Percentiles rank a stretch among this genome's conserved stretches.
phyloP scores from a whole-genome alignment of 1,140 invertebrate genomes.

The Meloidogyne exigua region DNA sequence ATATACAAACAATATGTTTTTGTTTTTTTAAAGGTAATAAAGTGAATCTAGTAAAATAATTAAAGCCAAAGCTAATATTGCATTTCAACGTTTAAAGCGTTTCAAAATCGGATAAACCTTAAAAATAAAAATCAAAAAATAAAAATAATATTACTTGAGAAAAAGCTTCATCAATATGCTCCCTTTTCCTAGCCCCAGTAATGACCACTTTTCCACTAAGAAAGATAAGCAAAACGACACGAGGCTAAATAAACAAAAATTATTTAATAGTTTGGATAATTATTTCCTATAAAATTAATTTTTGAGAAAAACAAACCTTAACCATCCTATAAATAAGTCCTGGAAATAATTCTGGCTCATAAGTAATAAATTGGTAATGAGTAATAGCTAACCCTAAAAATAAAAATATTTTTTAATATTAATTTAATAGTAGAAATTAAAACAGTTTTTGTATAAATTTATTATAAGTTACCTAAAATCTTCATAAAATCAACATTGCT shows the following conservation, averaged over 20 bases:
- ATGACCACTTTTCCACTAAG: constrained; percentile 58
- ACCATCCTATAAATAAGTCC: constrained; percentile 99
- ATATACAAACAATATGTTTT: constrained; percentile 1
- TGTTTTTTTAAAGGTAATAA: not conserved
- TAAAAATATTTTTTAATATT: not conserved
- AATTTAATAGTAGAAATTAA: not conserved
- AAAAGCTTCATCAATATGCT: constrained; percentile 99
- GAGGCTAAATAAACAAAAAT: constrained; percentile 69
- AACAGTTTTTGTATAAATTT: not conserved
- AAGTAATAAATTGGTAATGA: constrained; percentile 81
- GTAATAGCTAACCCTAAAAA: not conserved
- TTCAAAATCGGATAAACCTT: constrained; percentile 92
- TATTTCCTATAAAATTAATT: too few species aligned
- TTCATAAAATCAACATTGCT: too few species aligned
- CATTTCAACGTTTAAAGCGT: constrained; percentile 83
- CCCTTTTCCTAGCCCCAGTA: constrained; percentile 89
- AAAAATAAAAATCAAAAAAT: not conserved
- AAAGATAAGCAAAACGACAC: constrained; percentile 81
- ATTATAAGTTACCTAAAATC: not conserved
- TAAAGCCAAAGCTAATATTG: not conserved
- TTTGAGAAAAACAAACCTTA: constrained; percentile 66
- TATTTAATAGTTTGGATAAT: too few species aligned
- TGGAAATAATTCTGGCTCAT: constrained; percentile 80
- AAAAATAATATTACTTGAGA: constrained; percentile 85
- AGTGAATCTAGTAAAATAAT: not conserved